These are phyloP conservation scores for Hyla sarda DNA, from an alignment of 2,113 vertebrate genomes.

Conservation along the genomic window DNA sequence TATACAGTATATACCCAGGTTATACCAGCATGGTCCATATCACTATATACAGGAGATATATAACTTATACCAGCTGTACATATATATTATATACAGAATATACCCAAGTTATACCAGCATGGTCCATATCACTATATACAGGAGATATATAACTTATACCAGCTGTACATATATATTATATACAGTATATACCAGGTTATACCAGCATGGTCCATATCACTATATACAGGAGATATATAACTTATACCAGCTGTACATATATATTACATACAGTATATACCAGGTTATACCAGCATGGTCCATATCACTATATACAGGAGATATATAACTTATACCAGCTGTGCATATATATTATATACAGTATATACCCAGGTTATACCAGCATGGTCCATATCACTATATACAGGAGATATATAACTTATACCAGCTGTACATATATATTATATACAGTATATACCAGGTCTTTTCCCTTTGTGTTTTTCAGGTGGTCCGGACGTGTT, in stretches of 20 bases:
- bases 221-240: too few species aligned
- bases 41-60: neutral
- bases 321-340: too few species aligned
- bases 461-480: too few species aligned
- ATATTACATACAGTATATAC: neutral
- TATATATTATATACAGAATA: neutral
- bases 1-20: neutral
- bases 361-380: too few species aligned
- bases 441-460: too few species aligned
- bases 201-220: neutral
- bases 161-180: neutral
- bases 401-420: too few species aligned
- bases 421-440: too few species aligned
- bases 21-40: neutral
- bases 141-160: neutral
- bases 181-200: neutral
- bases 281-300: neutral
- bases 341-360: too few species aligned
- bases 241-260: neutral
- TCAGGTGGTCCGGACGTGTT: slow-evolving; percentile 21
- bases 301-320: too few species aligned
- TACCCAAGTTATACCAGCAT: neutral
- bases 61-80: slow-evolving; percentile 7
- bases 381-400: too few species aligned
- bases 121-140: neutral